Evolutionary conservation across 2,113 vertebrate genomes (phyloP).

Genomic region (Butorides virescens): DNA sequence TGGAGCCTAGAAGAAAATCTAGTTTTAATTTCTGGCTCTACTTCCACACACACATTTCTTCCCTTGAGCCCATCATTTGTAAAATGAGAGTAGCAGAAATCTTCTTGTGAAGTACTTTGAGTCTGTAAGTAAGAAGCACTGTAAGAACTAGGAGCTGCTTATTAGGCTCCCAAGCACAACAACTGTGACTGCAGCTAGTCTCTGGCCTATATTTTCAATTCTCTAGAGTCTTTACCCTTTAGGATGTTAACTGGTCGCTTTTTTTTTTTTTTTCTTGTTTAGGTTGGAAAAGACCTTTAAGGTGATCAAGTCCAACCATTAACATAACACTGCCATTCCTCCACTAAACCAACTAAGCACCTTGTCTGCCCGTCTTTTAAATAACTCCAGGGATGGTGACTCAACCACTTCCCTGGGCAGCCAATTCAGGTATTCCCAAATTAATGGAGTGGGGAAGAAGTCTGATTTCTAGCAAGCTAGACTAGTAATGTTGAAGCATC

Average conservation of each 20-base stretch:
- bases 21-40: neutral
- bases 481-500: neutral
- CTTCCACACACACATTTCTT: neutral
- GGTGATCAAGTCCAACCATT: too few species aligned
- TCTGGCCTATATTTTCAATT: neutral
- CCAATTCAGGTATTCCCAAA: neutral
- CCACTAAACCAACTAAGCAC: too few species aligned
- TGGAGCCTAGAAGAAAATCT: neutral
- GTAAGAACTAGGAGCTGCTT: neutral
- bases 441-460: neutral
- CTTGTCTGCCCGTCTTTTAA: too few species aligned
- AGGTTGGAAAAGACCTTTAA: too few species aligned
- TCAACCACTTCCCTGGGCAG: too few species aligned
- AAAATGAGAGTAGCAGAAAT: neutral
- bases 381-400: too few species aligned
- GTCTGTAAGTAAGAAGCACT: neutral
- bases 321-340: too few species aligned
- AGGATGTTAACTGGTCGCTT: neutral
- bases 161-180: neutral
- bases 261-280: too few species aligned
- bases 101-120: neutral
- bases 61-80: neutral
- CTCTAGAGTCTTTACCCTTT: neutral
- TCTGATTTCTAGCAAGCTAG: neutral
- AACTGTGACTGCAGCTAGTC: neutral